A percentile compares a stretch with the other conserved stretches of the same genome.
Evolutionary conservation across 2,113 vertebrate species (phyloP).

Genomic region (Sylvia atricapilla): DNA sequence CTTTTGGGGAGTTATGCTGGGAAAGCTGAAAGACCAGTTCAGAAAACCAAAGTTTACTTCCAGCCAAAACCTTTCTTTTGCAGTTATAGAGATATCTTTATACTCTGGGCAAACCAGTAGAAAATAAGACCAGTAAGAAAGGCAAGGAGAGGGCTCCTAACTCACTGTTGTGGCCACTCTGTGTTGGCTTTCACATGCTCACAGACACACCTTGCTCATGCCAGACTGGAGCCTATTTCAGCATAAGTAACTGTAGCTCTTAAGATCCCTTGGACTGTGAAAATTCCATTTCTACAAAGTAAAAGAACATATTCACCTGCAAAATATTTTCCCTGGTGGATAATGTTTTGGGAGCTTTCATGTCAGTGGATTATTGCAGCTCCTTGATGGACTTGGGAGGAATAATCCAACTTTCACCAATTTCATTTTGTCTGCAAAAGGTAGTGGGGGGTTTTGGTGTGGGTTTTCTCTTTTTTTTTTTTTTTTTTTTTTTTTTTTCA

Average conservation of each 20-base stretch:
- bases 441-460: neutral
- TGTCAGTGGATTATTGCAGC: neutral
- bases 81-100: neutral
- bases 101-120: neutral
- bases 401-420: neutral
- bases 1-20: neutral
- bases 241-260: neutral
- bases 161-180: neutral
- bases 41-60: neutral
- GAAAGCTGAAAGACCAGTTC: neutral
- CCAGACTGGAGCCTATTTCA: neutral
- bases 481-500: neutral
- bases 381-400: neutral
- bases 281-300: neutral
- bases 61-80: neutral
- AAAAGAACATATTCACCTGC: neutral
- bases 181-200: neutral
- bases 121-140: neutral
- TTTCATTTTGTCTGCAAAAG: neutral
- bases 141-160: neutral
- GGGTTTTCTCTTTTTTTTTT: neutral
- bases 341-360: neutral
- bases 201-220: neutral
- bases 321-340: neutral
- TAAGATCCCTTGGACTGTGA: neutral